These are phyloP conservation scores for Agonopterix alstromeriana DNA, from an alignment of 2,888 invertebrate species.

Conservation along the genomic window DNA sequence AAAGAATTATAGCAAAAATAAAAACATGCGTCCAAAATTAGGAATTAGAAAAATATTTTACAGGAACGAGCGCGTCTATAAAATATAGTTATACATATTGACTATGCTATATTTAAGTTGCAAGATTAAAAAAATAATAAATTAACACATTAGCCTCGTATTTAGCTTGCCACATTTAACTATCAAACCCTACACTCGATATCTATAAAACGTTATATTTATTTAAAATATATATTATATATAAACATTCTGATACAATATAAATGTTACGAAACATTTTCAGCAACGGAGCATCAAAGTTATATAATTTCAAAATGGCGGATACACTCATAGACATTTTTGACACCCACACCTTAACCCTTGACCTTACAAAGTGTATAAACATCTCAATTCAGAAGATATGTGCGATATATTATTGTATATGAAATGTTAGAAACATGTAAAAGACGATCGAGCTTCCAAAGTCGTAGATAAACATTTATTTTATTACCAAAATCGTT, in stretches of 20 bases:
- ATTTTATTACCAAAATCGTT: neutral
- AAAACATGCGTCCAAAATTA: conserved; percentile 9
- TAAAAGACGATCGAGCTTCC: too few species aligned
- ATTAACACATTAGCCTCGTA: conserved; percentile 27
- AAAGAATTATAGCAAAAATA: conserved; percentile 4
- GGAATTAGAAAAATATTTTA: conserved; percentile 17
- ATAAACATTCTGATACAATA: conserved; percentile 17
- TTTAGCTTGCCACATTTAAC: conserved; percentile 16
- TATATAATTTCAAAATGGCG: neutral
- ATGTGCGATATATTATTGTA: conserved; percentile 23
- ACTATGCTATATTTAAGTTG: conserved; percentile 16
- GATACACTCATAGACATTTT: neutral
- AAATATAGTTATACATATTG: conserved; percentile 11
- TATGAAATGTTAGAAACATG: conserved; percentile 1
- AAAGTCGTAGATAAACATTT: neutral
- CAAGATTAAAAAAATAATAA: conserved; percentile 32
- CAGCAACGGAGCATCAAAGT: neutral
- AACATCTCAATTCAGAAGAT: conserved; percentile 20
- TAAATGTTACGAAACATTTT: conserved; percentile 18
- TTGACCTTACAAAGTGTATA: too few species aligned
- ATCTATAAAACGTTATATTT: conserved; percentile 29
- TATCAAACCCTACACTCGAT: conserved; percentile 13
- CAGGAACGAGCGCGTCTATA: conserved; percentile 42
- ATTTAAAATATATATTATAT: conserved; percentile 24
- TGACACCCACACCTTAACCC: neutral